Base-by-base conservation (phyloP, 2,113 vertebrate species). In the Dascyllus trimaculatus region DNA sequence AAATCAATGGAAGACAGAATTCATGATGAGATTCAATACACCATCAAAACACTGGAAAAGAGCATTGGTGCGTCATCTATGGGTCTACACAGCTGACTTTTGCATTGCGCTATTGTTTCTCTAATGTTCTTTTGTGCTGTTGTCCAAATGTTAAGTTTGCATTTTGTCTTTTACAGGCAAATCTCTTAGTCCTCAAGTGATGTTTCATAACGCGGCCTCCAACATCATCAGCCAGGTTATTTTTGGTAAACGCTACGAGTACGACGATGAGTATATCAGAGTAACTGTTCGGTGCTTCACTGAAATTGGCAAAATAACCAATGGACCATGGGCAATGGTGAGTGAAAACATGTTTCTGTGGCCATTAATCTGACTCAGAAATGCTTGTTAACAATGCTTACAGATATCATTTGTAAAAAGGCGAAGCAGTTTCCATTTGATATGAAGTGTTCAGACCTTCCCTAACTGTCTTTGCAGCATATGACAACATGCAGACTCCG, bases 1-100 rank as follows among this genome's bases (percentile, higher is more conserved):
- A 93, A 89, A 73, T 93, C 95, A 0, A 89, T 96, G 94, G 96
- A 96, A 80, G 79, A 95, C 6, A 91, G 84, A 82, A 94, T 96
- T 80, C 71, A 38, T 0, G 90, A 93, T 70, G 96, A 97, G 87
- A 85, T 91, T 0, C 7, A 88, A 2, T 63, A 84, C 61, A 77
- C 66, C n/a, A 45, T 75, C 2, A 29, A 58, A 0, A 60, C 51
- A 13, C 49, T 93, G 82, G 80, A 93, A 21, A 56, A 58, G 8
- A 80, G 29, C 49, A 40, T 45, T 25, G 92, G 92, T 92, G 82
- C 11, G 64, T 35, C 35, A 32, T 64, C 63, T 38, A 15, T 49
- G 46, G 46, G 25, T 57, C 11, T 7, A 5, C 8, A 25, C 6
- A 46, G 4, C 18, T 18, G 46, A 25, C 4, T 46, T 57, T 4